Evolutionary conservation across 2,888 invertebrate genomes (phyloP), one percentile per base, ranked within the genome.

Genomic region (Cantharis flavilabris): DNA sequence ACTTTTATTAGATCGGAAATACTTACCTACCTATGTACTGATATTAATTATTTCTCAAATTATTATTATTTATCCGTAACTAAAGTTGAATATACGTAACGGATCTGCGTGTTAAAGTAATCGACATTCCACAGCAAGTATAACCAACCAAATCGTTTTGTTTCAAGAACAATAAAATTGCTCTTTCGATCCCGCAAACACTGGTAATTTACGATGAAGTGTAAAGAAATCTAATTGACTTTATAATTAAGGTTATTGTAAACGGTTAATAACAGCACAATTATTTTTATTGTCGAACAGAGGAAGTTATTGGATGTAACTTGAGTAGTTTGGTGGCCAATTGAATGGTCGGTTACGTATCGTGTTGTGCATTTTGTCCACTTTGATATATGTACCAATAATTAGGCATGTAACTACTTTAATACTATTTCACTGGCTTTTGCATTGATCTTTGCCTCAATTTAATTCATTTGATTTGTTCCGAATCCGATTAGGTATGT

Each of bases 141-240:
- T 49, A 49, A n/a, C 49, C 49, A 49, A 49, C 49, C 49, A 64
- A 64, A 20, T 64, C 20, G 20, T 20, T 64, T 64, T 64, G 18
- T 64, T 64, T 20, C 16, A 64, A 64, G 64, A 64, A 64, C 64
- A 64, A 64, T 26, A 69, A 69, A 69, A 69, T 28, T 28, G 28
- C 28, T 62, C 18, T 71, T 49, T 71, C 64, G 64, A 64, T 62
- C 71, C n/a, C 20, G n/a, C 49, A 71, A 16, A 30, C 33, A 16
- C 14, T 71, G 18, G 26, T 63, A 73, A 73, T 73, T 20, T 23
- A 73, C 26, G 73, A 65, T 69, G 62, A 73, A 73, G 73, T 73
- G 73, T 73, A 73, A 73, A 67, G 73, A 73, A 73, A 73, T 62
- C 16, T 73, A 73, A 73, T 73, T 69, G 69, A 28, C 69, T 73